Evolutionary conservation across 2,797 vertebrate species (phyloP).

Genomic region (Esox masquinongy): DNA sequence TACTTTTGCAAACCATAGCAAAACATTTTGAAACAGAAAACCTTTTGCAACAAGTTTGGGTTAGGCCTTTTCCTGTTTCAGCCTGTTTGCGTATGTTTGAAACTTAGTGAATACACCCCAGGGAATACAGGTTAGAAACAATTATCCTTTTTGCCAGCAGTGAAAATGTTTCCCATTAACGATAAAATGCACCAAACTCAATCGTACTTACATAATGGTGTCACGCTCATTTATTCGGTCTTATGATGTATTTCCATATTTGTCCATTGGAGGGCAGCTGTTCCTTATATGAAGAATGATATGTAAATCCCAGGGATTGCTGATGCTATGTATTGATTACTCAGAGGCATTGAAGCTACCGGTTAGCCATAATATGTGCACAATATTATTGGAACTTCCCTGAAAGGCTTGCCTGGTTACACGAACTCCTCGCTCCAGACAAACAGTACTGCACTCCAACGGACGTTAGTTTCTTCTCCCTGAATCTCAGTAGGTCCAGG

Average conservation of each 20-base stretch:
- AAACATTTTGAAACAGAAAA: not conserved
- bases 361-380: too few relatives aligned
- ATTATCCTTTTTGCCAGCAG: not conserved
- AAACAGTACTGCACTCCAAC: too few relatives aligned
- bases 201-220: not conserved
- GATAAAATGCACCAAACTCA: not conserved
- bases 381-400: too few relatives aligned
- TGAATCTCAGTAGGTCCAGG: too few relatives aligned
- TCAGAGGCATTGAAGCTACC: too few relatives aligned
- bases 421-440: too few relatives aligned
- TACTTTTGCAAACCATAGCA: not conserved
- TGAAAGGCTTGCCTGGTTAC: too few relatives aligned
- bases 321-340: too few relatives aligned
- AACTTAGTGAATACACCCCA: not conserved
- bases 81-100: not conserved
- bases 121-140: not conserved
- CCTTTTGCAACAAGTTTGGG: not conserved
- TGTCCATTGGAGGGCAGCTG: not conserved
- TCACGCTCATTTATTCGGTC: not conserved
- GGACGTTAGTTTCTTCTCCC: too few relatives aligned
- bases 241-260: not conserved
- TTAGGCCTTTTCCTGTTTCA: not conserved
- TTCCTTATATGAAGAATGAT: not conserved
- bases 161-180: not conserved
- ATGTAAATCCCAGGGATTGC: too few relatives aligned